Base-by-base conservation (phyloP, 2,797 vertebrate genomes). In the Propithecus perrieri region DNA sequence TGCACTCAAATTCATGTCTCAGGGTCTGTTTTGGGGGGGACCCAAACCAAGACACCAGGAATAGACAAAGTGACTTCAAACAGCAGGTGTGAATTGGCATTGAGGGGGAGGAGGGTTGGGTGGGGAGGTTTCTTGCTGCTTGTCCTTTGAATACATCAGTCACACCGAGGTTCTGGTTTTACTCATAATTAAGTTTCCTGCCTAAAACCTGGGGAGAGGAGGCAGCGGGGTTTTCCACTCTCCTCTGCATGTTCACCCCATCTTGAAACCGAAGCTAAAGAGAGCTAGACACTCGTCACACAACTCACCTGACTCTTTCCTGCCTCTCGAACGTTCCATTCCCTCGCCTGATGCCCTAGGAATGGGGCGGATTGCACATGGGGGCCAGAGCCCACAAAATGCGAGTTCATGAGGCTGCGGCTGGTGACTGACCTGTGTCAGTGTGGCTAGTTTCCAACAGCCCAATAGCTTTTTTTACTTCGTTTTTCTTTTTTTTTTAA, bases 181-280 rank as follows among this genome's bases (percentile, higher is more conserved):
- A 90, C 71, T 95, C 94, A 90, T 33, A 43, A 20, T 1, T 7
- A 50, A 61, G 71, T 93, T 96, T 97, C 91, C 96, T 91, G 61
- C 76, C 79, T 91, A 5, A 83, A 84, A 85, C 74, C 79, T 76
- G 75, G 46, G 89, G 78, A 61, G 20, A 1, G 28, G 57, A 83
- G 63, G 53, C n/a, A 26, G 17, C 0, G 35, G 95, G 50, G 17
- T 78, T 96, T 96, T 91, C 94, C 79, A 38, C 43, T 43, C 28
- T 57, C 84, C 55, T 57, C 79, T 33, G 53, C 43, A 9, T 2
- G 17, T 33, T 96, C 53, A 85, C 88, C 94, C 89, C 89, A 35
- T 96, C 96, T 96, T 74, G 89, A 96, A 86, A 93, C 83, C 83
- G 55, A 96, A 88, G 87, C 67, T 85, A 10, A 26, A 83, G 10